Evolutionary conservation across 1,140 invertebrate species (phyloP).

Genomic region (Chionoecetes opilio): DNA sequence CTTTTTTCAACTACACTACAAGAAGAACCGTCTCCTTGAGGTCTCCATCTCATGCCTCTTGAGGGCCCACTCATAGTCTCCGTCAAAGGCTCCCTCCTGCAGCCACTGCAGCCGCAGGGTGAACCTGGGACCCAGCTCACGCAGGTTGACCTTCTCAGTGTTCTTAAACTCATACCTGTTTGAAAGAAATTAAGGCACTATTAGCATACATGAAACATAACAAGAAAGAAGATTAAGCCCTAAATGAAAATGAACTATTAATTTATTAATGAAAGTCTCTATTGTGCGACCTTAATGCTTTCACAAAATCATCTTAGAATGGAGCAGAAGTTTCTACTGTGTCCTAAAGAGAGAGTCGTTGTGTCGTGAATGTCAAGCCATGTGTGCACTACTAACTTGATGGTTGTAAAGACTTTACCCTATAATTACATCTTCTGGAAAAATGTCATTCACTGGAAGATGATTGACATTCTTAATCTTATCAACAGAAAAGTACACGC

Average conservation of each 20-base stretch:
- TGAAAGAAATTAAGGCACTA: not conserved
- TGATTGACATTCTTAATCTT: too few species aligned
- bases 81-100: conserved; percentile 98
- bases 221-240: conserved; percentile 39
- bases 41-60: conserved; percentile 95
- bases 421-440: too few species aligned
- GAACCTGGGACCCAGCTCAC: conserved; percentile 97
- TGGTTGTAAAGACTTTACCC: too few species aligned
- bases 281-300: not conserved
- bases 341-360: too few species aligned
- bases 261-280: not conserved
- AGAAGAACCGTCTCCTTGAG: conserved; percentile 94
- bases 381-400: too few species aligned
- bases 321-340: too few species aligned
- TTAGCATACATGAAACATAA: not conserved
- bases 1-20: conserved; percentile 84
- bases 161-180: conserved; percentile 95
- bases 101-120: conserved; percentile 96
- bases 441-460: too few species aligned
- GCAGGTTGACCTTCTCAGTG: conserved; percentile 92
- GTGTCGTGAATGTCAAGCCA: too few species aligned
- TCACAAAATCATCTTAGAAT: not conserved
- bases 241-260: not conserved
- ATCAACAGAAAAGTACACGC: too few species aligned
- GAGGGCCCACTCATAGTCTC: conserved; percentile 98